Percentiles rank a stretch among this genome's conserved stretches.
Evolutionary conservation across 2,113 vertebrate species (phyloP).

Genomic region (Pangasianodon gigas): DNA sequence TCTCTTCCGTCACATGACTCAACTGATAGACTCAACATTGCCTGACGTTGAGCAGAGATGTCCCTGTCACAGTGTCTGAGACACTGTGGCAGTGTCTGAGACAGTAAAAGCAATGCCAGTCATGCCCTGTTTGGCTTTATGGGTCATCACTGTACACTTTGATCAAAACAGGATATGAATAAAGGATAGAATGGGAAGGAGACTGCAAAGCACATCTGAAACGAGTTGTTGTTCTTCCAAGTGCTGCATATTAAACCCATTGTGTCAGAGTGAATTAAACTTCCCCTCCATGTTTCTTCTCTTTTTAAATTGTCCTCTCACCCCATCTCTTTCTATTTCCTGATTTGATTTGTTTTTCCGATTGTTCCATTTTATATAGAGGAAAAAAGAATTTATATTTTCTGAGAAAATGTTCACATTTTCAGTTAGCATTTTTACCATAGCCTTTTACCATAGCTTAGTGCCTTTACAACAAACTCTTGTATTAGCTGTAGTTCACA

Average conservation of each 20-base stretch:
- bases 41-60: neutral
- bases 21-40: neutral
- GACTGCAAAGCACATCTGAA: neutral
- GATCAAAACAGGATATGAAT: neutral
- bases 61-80: neutral
- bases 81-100: too few relatives aligned
- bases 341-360: neutral
- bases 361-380: neutral
- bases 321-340: neutral
- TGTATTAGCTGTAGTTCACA: neutral
- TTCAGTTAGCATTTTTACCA: neutral
- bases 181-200: constrained; percentile 2
- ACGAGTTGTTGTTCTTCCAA: constrained; percentile 8
- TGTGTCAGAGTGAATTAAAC: constrained; percentile 40
- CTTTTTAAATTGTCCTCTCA: neutral
- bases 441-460: neutral
- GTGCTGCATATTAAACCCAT: constrained; percentile 36
- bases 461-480: neutral
- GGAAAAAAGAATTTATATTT: neutral
- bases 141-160: neutral
- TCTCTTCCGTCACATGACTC: constrained; percentile 11
- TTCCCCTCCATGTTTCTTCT: constrained; percentile 3
- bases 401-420: neutral
- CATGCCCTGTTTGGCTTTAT: neutral
- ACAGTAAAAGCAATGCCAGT: constrained; percentile 10